These are phyloP conservation scores for Callospermophilus lateralis DNA, from an alignment of 2,113 vertebrate genomes.

Conservation along the genomic window DNA sequence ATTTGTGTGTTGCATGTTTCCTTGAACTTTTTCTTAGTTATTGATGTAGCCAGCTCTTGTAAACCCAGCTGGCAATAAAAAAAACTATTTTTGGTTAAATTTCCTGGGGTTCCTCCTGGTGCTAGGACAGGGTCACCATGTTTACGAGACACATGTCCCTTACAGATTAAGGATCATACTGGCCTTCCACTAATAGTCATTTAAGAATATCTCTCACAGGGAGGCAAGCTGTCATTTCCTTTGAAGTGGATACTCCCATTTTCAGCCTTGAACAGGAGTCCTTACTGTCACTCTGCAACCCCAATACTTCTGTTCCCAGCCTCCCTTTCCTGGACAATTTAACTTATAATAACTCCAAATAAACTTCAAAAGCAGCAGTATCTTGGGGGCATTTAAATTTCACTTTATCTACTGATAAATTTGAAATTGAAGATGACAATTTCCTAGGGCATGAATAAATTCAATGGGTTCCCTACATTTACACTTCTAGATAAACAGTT, in stretches of 20 bases:
- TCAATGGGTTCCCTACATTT: not conserved
- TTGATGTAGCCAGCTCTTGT: no score
- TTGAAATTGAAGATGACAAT: conserved; percentile 23
- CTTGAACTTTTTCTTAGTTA: no score
- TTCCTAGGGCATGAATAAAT: conserved; percentile 25
- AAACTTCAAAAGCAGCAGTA: conserved; percentile 2
- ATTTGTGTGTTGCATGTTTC: no score
- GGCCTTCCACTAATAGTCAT: not conserved
- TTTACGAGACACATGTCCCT: conserved; percentile 12
- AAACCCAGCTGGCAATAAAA: not conserved
- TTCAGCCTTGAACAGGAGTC: conserved; percentile 25
- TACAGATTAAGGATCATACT: not conserved
- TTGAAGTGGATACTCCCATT: not conserved
- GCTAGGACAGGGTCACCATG: not conserved
- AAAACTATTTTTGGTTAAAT: not conserved
- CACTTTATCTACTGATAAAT: conserved; percentile 46
- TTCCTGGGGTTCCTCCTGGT: not conserved
- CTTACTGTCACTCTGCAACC: not conserved
- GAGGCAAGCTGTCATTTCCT: not conserved
- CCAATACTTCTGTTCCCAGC: not conserved
- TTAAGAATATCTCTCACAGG: not conserved
- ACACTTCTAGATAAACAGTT: not conserved
- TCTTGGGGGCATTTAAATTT: conserved; percentile 59
- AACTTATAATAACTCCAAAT: conserved; percentile 30
- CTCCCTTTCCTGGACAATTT: conserved; percentile 28